These are phyloP conservation scores for Aleiodes testaceus DNA, from an alignment of 2,888 invertebrate genomes.

Conservation along the genomic window DNA sequence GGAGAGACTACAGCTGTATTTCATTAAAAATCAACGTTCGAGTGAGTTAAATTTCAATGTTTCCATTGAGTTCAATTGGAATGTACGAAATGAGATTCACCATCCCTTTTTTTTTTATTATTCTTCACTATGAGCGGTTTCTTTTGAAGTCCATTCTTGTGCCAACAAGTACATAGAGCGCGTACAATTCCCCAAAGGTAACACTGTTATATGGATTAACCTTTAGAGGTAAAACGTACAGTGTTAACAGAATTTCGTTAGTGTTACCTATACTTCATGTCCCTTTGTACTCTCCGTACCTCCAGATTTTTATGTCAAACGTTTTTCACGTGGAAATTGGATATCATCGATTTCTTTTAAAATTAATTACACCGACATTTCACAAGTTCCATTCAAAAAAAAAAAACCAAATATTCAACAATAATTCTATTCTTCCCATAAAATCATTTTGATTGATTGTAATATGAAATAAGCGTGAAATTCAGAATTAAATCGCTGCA, in stretches of 20 bases:
- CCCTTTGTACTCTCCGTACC: slow-evolving; percentile 9
- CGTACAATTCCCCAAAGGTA: slow-evolving; percentile 35
- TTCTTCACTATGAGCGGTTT: background rate
- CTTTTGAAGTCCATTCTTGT: slow-evolving; percentile 42
- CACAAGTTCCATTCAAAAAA: no score
- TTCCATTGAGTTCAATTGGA: background rate
- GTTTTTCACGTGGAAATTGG: slow-evolving; percentile 7
- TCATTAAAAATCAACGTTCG: slow-evolving; percentile 99
- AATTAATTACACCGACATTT: background rate
- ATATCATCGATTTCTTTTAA: slow-evolving; percentile 15
- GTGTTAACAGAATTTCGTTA: slow-evolving; percentile 16
- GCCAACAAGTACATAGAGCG: slow-evolving; percentile 27
- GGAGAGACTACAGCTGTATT: slow-evolving; percentile 98
- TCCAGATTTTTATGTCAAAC: slow-evolving; percentile 6
- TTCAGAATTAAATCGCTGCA: no score
- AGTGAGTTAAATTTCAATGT: slow-evolving; percentile 82
- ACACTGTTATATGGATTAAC: slow-evolving; percentile 37
- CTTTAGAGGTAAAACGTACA: slow-evolving; percentile 34
- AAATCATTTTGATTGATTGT: background rate
- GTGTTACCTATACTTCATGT: background rate
- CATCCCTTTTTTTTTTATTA: background rate
- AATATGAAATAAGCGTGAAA: background rate
- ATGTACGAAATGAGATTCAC: background rate
- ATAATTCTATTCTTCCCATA: background rate
- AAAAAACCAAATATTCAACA: no score